A percentile compares a stretch with the other conserved stretches of the same genome.
Conservation (phyloP, 2,797 vertebrate genomes). For the Myotis planiceps region DNA sequence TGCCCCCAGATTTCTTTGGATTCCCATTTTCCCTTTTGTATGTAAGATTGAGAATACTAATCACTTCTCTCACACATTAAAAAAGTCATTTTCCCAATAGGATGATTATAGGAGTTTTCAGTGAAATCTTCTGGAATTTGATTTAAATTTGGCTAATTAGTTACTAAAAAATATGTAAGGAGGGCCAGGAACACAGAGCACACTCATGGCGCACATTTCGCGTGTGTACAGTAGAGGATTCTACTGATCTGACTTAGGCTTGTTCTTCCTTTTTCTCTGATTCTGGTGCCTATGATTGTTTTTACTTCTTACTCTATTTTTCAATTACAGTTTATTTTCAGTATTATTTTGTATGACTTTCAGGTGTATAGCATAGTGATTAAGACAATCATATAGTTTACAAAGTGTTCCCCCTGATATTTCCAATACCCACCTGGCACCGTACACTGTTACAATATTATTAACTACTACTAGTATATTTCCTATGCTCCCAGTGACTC, state of each 20-base stretch:
- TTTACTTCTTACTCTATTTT: not conserved
- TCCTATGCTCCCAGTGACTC: not conserved
- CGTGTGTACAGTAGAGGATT: accelerated
- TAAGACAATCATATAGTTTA: not conserved
- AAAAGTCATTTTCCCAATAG: not conserved
- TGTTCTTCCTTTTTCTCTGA: not conserved
- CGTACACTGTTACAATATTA: not conserved
- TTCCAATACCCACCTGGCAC: not conserved
- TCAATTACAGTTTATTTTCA: not conserved
- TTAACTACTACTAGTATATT: too few species aligned
- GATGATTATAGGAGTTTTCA: not conserved
- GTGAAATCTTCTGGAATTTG: not conserved
- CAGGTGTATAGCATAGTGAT: not conserved
- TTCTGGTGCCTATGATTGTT: not conserved
- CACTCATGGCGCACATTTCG: not conserved
- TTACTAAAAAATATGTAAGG: not conserved
- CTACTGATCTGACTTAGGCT: not conserved
- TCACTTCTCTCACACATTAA: not conserved
- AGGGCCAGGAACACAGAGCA: not conserved
- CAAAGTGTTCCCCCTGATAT: not conserved
- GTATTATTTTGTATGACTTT: not conserved
- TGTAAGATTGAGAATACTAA: not conserved
- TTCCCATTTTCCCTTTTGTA: not conserved
- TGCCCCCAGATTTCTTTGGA: not conserved
- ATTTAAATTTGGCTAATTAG: not conserved